Base-by-base conservation (phyloP, 2,113 vertebrate species). In the Galeopterus variegatus region DNA sequence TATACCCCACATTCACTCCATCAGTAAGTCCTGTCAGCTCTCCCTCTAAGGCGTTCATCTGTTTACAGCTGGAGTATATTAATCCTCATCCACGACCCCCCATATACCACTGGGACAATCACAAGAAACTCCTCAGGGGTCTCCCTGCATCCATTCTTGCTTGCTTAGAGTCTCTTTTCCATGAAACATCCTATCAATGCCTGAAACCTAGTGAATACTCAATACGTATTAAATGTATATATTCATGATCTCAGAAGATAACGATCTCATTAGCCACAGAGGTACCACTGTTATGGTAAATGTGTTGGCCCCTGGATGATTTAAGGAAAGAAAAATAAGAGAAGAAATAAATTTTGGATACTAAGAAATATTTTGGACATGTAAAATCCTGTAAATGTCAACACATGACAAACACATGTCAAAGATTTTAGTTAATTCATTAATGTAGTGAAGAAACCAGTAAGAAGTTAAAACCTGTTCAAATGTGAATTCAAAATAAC, bases 401-500 rank as follows among this genome's bases (percentile, higher is more conserved):
- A 82, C 8, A 76, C 13, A n/a, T 45, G 17, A 19, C 23, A 84
- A 85, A 70, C 21, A 69, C 5, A 62, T 73, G 10, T 84, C 33
- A 70, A 90, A 54, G 10, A 75, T 76, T 93, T 80, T 81, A 83
- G 31, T 60, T 93, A 62, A 85, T 86, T 81, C 48, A 31, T 77
- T 90, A 76, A 85, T 58, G 76, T 15, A 93, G 26, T 84, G 15
- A 82, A 14, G 14, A 3, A 88, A 84, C 31, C 21, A 88, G n/a
- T 95, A 58, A 81, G 36, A 88, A 72, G 28, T 81, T 77, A 82
- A 24, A 86, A 83, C 36, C 9, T 50, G 19, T 76, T 97, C 52
- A 65, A 79, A 92, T 18, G 24, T 81, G 31, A 88, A 67, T 64
- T 88, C 67, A 70, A 92, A 93, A 15, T 88, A 67, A 67, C 56